phyloP scores from a whole-genome alignment of 2,113 vertebrate genomes.

The Esox niger region DNA sequence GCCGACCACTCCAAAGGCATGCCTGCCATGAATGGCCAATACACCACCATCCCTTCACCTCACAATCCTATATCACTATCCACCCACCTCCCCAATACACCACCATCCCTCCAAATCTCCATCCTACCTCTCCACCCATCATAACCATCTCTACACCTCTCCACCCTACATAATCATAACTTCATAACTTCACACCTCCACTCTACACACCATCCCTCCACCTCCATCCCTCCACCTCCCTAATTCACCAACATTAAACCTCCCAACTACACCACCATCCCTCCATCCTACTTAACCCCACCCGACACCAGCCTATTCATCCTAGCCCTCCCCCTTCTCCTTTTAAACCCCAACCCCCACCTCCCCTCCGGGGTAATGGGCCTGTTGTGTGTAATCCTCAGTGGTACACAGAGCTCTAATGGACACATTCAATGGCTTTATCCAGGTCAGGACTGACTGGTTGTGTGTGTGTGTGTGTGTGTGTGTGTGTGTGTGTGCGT shows the following conservation, averaged over 20 bases:
- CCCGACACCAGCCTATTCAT: conserved; percentile 1
- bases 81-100: background rate
- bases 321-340: conserved; percentile 10
- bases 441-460: conserved; percentile 54
- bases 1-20: too few relatives aligned
- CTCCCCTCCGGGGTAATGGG: conserved; percentile 35
- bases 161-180: too few relatives aligned
- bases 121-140: conserved; percentile 28
- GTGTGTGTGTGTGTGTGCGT: too few relatives aligned
- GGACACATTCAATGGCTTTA: conserved; percentile 50
- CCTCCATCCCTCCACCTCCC: background rate
- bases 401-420: conserved; percentile 61
- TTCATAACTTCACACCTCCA: background rate
- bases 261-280: too few relatives aligned
- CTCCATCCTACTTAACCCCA: background rate
- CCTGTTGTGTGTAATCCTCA: conserved; percentile 46
- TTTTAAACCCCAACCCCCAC: too few relatives aligned
- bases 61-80: too few relatives aligned
- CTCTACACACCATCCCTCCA: background rate
- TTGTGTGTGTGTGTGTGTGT: conserved; percentile 10
- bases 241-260: too few relatives aligned
- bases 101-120: conserved; percentile 6
- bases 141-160: conserved; percentile 2
- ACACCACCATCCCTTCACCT: too few relatives aligned
- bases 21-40: too few relatives aligned